Base-by-base conservation (phyloP, 1,140 invertebrate genomes). In the Phthorimaea operculella region DNA sequence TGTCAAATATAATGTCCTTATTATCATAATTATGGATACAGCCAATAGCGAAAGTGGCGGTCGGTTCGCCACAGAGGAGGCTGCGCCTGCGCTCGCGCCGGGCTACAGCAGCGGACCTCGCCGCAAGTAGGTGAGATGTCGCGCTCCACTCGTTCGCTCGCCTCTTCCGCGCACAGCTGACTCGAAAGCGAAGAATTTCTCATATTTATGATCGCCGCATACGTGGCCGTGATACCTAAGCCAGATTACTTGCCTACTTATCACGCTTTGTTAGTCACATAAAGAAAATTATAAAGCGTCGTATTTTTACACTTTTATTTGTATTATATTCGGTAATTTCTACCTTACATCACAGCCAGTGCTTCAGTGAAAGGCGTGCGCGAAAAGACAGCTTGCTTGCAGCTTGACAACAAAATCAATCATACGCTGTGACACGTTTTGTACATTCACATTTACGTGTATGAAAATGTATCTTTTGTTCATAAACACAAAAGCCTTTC, bases 101-200 rank as follows among this genome's bases (percentile, higher is more conserved):
- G 7, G 44, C 11, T 17, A 6, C 9, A 7, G 10, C 64, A 57
- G 59, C 70, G 71, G 63, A 65, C 64, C 66, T 66, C 58, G 57
- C 60, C 52, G 61, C 63, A 77, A 78, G 64, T 75, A 64, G 71
- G 68, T 71, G 71, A 75, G 72, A 65, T 68, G 74, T 76, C 66
- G 63, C 76, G 71, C 66, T 77, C 58, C 66, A 68, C 62, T 72
- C 67, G 65, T 55, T 59, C 47, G 18, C 14, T 55, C 51, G 64
- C 58, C 63, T 58, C 36, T 45, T 33, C 62, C 58, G 50, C 51
- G 63, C 51, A 57, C 55, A 62, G 58, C 52, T 56, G 53, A 64
- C 34, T 63, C 62, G 70, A 62, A 76, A 70, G 70, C 71, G 54
- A 72, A 55, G 52, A 63, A 65, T 72, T 66, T 66, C 61, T 67